Conservation (phyloP, 2,797 vertebrate genomes). For the Anolis apletophallus region DNA sequence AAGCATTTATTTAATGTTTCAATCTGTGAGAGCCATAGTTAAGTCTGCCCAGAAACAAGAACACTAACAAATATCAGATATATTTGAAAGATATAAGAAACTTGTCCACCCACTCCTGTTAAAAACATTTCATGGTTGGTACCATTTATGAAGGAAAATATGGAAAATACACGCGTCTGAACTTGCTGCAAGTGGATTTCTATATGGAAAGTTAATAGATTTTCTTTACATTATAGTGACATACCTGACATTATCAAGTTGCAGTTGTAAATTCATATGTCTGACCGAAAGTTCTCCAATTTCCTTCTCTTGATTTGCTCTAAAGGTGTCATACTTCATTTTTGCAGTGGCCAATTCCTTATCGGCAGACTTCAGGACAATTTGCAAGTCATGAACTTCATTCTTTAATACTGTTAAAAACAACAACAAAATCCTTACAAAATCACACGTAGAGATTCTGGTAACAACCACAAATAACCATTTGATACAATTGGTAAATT, state of each 20-base stretch:
- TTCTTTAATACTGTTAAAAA: slow-evolving; percentile 84
- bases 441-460: neutral
- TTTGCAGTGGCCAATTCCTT: slow-evolving; percentile 86
- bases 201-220: neutral
- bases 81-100: neutral
- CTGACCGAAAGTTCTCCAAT: slow-evolving; percentile 83
- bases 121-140: neutral
- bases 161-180: neutral
- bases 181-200: neutral
- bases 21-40: neutral
- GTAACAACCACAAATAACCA: neutral
- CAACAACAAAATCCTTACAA: neutral
- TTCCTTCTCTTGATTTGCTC: slow-evolving; percentile 85
- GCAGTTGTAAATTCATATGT: slow-evolving; percentile 88
- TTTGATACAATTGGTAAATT: neutral
- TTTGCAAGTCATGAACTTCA: slow-evolving; percentile 89
- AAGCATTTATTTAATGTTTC: neutral
- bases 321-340: slow-evolving; percentile 77
- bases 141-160: neutral
- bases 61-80: neutral
- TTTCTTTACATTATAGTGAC: neutral
- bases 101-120: neutral
- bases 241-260: slow-evolving; percentile 92
- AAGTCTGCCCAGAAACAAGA: neutral
- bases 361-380: slow-evolving; percentile 94